Evolutionary conservation across 2,113 vertebrate genomes (phyloP).

Genomic region (Pachyramphus minor): DNA sequence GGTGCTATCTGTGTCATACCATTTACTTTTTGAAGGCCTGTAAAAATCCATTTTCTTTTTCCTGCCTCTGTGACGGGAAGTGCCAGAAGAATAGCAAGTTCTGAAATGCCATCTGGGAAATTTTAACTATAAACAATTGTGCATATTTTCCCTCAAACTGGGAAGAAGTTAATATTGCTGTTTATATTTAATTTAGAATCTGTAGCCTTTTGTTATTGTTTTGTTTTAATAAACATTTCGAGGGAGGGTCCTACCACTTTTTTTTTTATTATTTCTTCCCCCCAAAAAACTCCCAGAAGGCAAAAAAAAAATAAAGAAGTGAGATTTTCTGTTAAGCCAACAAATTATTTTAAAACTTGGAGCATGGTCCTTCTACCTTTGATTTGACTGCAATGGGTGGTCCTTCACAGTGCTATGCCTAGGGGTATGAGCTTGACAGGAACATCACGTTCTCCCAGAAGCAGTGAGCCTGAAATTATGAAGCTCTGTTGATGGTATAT

Average conservation of each 20-base stretch:
- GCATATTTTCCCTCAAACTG: background rate
- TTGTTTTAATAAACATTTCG: constrained; percentile 4
- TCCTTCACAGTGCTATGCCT: background rate
- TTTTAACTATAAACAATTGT: constrained; percentile 22
- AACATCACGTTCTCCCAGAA: background rate
- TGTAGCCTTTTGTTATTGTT: constrained; percentile 12
- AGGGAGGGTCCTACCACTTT: background rate
- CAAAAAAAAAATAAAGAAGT: background rate
- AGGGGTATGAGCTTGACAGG: background rate
- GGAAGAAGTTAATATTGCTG: background rate
- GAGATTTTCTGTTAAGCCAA: background rate
- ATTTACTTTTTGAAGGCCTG: background rate
- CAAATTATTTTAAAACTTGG: background rate
- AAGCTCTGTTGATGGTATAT: background rate
- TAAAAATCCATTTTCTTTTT: background rate
- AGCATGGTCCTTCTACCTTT: background rate
- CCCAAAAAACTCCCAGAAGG: background rate
- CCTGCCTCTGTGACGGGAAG: background rate
- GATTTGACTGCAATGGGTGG: background rate
- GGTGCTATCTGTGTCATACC: background rate
- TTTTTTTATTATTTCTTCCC: background rate
- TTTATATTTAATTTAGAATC: constrained; percentile 19
- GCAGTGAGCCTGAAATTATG: background rate
- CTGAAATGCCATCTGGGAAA: constrained; percentile 37
- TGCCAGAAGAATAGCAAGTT: background rate